Percentiles rank a stretch among this genome's conserved stretches.
phyloP scores from a whole-genome alignment of 92 coral and sea anemone genomes.

The Palythoa heliodiscus region DNA sequence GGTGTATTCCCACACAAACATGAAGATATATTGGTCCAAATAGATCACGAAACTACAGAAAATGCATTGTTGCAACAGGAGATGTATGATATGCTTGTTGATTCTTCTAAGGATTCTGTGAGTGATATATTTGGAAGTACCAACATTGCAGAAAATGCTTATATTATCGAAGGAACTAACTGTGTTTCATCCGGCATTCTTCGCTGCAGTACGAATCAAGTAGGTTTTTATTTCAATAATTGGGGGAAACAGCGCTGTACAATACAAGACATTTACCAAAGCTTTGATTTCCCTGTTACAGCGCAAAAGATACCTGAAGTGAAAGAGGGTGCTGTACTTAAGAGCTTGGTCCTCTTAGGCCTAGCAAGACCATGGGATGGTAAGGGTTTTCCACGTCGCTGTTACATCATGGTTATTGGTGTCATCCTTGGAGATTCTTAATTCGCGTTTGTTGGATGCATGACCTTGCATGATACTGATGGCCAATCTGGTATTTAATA shows the following conservation, averaged over 20 bases:
- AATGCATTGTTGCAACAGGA: neutral
- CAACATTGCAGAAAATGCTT: neutral
- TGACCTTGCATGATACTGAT: no score
- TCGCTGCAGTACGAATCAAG: neutral
- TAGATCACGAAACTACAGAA: neutral
- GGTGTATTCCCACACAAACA: neutral
- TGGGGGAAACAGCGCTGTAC: neutral
- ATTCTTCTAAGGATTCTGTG: neutral
- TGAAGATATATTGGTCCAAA: neutral
- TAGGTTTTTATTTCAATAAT: neutral
- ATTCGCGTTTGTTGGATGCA: no score
- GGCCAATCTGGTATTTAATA: no score
- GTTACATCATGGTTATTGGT: constrained; percentile 23
- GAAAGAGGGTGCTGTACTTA: no score
- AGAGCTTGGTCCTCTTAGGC: constrained; percentile 12
- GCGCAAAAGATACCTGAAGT: neutral
- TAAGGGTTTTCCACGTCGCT: neutral
- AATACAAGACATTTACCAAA: neutral
- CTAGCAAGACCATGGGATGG: neutral
- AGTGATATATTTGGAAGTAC: neutral
- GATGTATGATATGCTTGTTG: neutral
- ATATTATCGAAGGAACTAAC: neutral
- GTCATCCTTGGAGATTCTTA: neutral
- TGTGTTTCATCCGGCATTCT: constrained; percentile 14
- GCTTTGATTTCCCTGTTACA: neutral